Percentiles rank a stretch among this genome's conserved stretches.
Evolutionary conservation across 2,888 invertebrate genomes (phyloP).

Genomic region (Acleris holmiana): DNA sequence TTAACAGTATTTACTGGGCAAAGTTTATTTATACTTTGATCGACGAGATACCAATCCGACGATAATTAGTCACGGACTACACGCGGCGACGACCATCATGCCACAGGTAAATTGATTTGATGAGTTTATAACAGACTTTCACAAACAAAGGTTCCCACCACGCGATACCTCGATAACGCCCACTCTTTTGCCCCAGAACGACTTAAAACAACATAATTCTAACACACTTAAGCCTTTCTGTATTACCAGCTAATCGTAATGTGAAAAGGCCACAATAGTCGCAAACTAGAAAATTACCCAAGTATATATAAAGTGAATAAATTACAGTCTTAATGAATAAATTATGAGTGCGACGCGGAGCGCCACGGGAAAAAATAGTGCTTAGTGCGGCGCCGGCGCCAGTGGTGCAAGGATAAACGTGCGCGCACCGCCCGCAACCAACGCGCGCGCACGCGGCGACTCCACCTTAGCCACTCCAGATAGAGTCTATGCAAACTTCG

Average conservation of each 20-base stretch:
- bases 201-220: conserved; percentile 2
- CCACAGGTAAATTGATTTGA: conserved; percentile 39
- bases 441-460: conserved; percentile 44
- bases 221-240: conserved; percentile 10
- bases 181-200: conserved; percentile 38
- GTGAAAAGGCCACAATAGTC: conserved; percentile 62
- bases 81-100: conserved; percentile 5
- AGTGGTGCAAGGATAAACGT: conserved; percentile 72
- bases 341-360: conserved; percentile 72
- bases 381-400: conserved; percentile 81
- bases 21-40: conserved; percentile 7
- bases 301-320: conserved; percentile 65
- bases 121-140: conserved; percentile 46
- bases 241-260: conserved; percentile 46
- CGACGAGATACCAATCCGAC: conserved; percentile 12
- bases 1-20: neutral
- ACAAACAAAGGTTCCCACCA: conserved; percentile 58
- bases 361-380: conserved; percentile 78
- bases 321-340: conserved; percentile 79
- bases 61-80: conserved; percentile 30
- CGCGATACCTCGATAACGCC: conserved; percentile 63
- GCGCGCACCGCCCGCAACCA: conserved; percentile 59
- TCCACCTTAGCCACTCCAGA: conserved; percentile 47
- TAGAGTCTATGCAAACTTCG: conserved; percentile 48
- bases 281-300: conserved; percentile 70